Evolutionary conservation across 2,113 vertebrate species (phyloP).

Genomic region (Syrrhaptes paradoxus): DNA sequence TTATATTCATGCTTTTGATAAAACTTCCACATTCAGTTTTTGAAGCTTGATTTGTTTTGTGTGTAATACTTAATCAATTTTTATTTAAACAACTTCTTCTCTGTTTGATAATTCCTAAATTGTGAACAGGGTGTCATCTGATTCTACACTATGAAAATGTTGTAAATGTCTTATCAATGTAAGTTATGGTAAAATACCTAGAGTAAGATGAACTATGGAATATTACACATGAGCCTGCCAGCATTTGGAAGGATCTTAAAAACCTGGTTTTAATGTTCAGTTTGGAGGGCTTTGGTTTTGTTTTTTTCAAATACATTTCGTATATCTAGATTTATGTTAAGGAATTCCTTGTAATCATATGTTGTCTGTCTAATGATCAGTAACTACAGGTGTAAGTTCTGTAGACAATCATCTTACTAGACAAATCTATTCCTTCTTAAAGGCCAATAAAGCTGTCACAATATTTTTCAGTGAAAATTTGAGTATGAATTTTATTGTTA

Average conservation of each 20-base stretch:
- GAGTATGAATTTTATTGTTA: not conserved
- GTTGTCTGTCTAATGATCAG: not conserved
- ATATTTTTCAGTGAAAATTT: conserved; percentile 4
- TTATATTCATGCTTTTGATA: not conserved
- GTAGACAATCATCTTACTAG: not conserved
- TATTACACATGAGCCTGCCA: not conserved
- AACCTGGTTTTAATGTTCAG: not conserved
- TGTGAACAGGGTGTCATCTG: not conserved
- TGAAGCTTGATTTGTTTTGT: not conserved
- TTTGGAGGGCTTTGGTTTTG: not conserved
- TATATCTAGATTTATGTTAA: not conserved
- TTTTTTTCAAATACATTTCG: not conserved
- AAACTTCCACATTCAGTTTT: not conserved
- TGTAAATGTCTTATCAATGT: not conserved
- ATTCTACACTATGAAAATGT: not conserved
- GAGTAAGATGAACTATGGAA: not conserved
- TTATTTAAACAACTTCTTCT: not conserved
- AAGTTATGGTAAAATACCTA: not conserved
- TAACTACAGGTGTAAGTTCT: not conserved
- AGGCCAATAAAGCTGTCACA: conserved; percentile 9
- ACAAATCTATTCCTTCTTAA: not conserved
- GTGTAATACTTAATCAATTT: not conserved
- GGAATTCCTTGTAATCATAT: not conserved
- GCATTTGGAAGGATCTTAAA: not conserved
- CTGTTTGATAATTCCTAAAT: not conserved